A percentile compares a stretch with the other conserved stretches of the same genome.
These are phyloP conservation scores for Xenopus laevis DNA, from an alignment of 2,113 vertebrate genomes.

Conservation along the genomic window DNA sequence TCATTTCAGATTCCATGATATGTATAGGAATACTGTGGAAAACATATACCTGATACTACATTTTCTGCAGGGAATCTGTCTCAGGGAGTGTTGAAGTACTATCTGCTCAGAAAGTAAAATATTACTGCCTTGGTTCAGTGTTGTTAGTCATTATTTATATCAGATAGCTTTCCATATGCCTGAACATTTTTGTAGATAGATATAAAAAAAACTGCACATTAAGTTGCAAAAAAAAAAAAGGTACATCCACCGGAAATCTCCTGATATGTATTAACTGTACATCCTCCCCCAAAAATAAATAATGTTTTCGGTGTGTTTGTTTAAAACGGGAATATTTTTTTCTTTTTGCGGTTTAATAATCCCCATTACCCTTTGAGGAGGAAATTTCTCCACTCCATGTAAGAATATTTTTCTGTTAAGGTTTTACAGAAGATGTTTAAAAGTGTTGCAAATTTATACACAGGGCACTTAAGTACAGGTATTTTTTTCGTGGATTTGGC, in stretches of 20 bases:
- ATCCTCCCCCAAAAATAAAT: no score
- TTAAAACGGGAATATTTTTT: background rate
- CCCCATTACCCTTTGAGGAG: no score
- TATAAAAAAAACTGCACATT: slow-evolving; percentile 12
- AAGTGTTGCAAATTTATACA: no score
- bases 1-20: slow-evolving; percentile 35
- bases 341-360: no score
- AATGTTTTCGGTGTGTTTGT: background rate
- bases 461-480: no score
- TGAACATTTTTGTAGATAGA: slow-evolving; percentile 29
- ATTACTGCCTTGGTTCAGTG: slow-evolving; percentile 8
- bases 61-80: slow-evolving; percentile 31
- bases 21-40: slow-evolving; percentile 25
- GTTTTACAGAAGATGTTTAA: no score
- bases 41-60: slow-evolving; percentile 36
- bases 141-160: slow-evolving; percentile 35
- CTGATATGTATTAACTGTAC: background rate
- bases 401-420: no score
- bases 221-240: slow-evolving; percentile 5
- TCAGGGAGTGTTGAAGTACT: slow-evolving; percentile 12
- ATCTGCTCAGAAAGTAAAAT: slow-evolving; percentile 34
- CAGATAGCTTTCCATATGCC: slow-evolving; percentile 4
- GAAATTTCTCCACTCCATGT: no score
- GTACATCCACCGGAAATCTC: background rate
- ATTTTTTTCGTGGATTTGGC: no score